Evolutionary conservation across 2,113 vertebrate species (phyloP).

Genomic region (Malaclemys terrapin): DNA sequence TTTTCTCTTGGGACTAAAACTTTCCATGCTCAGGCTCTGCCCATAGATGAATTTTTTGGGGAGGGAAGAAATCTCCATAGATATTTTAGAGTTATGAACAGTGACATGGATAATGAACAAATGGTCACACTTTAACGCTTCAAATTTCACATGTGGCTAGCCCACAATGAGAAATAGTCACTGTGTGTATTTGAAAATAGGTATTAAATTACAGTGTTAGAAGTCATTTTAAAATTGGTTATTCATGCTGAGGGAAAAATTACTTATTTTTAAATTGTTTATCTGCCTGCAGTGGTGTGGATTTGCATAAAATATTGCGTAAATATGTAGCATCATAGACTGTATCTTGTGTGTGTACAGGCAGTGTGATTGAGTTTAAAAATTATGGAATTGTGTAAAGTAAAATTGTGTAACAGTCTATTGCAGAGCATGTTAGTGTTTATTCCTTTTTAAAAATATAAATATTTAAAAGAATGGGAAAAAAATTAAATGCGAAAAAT

Average conservation of each 20-base stretch:
- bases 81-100: background rate
- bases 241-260: background rate
- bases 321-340: slow-evolving; percentile 27
- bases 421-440: slow-evolving; percentile 4
- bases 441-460: background rate
- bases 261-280: slow-evolving; percentile 42
- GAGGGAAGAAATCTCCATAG: background rate
- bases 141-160: background rate
- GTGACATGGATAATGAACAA: background rate
- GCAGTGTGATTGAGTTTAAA: slow-evolving; percentile 34
- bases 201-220: background rate
- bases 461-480: background rate
- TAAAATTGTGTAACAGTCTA: slow-evolving; percentile 32
- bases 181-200: background rate
- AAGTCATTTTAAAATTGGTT: background rate
- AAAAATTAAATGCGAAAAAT: background rate
- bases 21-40: background rate
- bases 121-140: background rate
- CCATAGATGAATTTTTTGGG: background rate
- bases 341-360: background rate
- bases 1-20: background rate
- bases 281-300: background rate
- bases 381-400: slow-evolving; percentile 33
- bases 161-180: background rate
- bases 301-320: slow-evolving; percentile 47